These are phyloP conservation scores for Neoitamus cyanurus DNA, from an alignment of 2,888 invertebrate species.

Conservation along the genomic window DNA sequence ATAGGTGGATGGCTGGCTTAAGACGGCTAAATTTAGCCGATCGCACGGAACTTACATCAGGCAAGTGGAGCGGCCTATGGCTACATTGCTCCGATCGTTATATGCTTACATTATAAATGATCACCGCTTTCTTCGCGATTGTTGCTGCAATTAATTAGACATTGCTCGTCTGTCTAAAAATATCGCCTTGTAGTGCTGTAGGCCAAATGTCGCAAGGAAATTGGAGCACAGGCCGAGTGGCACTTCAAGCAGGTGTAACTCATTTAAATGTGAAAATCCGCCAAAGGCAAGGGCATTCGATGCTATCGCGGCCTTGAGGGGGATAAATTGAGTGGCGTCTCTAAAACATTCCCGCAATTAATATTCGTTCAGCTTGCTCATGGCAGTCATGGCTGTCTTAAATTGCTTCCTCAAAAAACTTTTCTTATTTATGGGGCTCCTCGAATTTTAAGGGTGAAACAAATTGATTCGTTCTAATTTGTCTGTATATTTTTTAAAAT, in stretches of 20 bases:
- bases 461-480: not conserved
- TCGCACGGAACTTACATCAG: not conserved
- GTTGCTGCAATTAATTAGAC: constrained; percentile 9
- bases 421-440: not conserved
- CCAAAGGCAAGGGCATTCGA: constrained; percentile 3
- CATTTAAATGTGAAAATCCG: constrained; percentile 7
- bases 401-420: not conserved
- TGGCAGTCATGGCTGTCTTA: not conserved
- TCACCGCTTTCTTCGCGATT: not conserved
- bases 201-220: constrained; percentile 1
- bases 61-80: not conserved
- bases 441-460: not conserved
- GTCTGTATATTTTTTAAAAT: not conserved
- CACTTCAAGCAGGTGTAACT: constrained; percentile 26
- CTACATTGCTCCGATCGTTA: not conserved
- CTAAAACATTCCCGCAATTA: not conserved
- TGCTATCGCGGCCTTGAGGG: not conserved
- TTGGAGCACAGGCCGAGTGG: constrained; percentile 27
- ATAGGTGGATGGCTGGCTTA: constrained; percentile 2
- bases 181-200: not conserved
- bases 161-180: not conserved
- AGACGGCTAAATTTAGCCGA: constrained; percentile 8
- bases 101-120: not conserved
- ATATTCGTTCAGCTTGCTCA: not conserved
- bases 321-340: not conserved